Evolutionary conservation across 2,888 invertebrate species (phyloP).

Genomic region (Capitulum mitella): DNA sequence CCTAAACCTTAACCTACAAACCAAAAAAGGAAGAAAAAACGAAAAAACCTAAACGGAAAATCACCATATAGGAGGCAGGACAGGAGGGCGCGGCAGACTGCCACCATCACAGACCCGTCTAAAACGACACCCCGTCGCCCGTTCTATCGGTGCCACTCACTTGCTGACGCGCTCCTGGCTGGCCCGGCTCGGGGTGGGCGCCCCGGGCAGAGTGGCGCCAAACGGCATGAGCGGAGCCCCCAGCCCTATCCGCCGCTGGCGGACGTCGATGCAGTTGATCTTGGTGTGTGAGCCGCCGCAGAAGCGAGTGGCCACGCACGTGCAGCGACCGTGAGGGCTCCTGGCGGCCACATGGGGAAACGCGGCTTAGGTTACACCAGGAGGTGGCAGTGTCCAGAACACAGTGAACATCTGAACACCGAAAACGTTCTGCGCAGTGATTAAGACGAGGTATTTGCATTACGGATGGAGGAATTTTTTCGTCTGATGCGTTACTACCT

Average conservation of each 20-base stretch:
- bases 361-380: no score
- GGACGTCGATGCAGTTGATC: background rate
- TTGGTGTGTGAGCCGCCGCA: slow-evolving; percentile 19
- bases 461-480: no score
- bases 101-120: background rate
- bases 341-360: background rate
- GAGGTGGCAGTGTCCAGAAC: no score
- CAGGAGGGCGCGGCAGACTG: background rate
- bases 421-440: no score
- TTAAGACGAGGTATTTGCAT: no score
- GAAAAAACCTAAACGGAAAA: background rate
- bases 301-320: slow-evolving; percentile 15
- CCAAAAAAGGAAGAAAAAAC: background rate
- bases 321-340: background rate
- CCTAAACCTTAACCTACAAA: background rate
- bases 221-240: slow-evolving; percentile 3
- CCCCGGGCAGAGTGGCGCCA: background rate
- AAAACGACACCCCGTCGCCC: background rate
- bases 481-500: no score
- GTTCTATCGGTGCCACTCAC: background rate
- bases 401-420: no score
- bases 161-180: background rate
- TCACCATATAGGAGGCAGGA: background rate
- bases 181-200: background rate
- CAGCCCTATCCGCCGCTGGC: background rate